Conservation (phyloP, 2,113 vertebrate genomes). For the Beaufortia kweichowensis region DNA sequence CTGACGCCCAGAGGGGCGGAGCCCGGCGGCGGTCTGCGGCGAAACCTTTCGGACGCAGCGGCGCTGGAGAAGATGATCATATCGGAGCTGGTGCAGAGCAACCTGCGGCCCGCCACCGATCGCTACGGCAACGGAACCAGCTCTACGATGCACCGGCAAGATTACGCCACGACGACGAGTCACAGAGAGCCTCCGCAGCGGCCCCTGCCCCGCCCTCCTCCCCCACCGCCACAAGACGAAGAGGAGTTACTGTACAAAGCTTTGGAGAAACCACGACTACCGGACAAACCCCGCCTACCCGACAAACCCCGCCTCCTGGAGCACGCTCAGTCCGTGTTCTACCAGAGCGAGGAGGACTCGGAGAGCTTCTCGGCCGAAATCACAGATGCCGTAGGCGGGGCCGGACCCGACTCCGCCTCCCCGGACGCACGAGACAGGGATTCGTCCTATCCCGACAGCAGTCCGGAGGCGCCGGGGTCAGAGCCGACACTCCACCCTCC, state of each 20-base stretch:
- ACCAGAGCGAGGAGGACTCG: constrained; percentile 81
- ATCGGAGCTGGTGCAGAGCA: constrained; percentile 93
- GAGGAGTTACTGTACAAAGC: constrained; percentile 89
- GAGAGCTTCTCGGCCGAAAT: constrained; percentile 80
- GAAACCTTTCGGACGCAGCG: constrained; percentile 84
- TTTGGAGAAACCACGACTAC: constrained; percentile 77
- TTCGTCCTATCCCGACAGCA: constrained; percentile 92
- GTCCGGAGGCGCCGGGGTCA: constrained; percentile 81
- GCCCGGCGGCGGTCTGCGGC: constrained; percentile 71
- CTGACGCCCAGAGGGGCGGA: constrained; percentile 73
- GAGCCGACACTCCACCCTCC: constrained; percentile 70
- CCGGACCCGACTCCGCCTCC: constrained; percentile 79
- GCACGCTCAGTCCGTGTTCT: constrained; percentile 82
- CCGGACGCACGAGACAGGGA: constrained; percentile 85
- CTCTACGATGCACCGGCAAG: constrained; percentile 26
- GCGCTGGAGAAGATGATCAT: constrained; percentile 95
- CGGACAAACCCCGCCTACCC: constrained; percentile 63
- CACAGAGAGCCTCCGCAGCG: constrained; percentile 57
- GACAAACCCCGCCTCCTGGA: constrained; percentile 76
- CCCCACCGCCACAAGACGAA: constrained; percentile 72
- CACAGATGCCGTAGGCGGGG: constrained; percentile 62
- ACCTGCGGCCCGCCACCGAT: constrained; percentile 77
- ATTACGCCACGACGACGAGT: constrained; percentile 31
- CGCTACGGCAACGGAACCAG: constrained; percentile 65
- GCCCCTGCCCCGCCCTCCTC: constrained; percentile 72